Evolutionary conservation across 1,140 invertebrate genomes (phyloP), one percentile per base, ranked within the genome.

Genomic region (Dinoponera quadriceps): DNA sequence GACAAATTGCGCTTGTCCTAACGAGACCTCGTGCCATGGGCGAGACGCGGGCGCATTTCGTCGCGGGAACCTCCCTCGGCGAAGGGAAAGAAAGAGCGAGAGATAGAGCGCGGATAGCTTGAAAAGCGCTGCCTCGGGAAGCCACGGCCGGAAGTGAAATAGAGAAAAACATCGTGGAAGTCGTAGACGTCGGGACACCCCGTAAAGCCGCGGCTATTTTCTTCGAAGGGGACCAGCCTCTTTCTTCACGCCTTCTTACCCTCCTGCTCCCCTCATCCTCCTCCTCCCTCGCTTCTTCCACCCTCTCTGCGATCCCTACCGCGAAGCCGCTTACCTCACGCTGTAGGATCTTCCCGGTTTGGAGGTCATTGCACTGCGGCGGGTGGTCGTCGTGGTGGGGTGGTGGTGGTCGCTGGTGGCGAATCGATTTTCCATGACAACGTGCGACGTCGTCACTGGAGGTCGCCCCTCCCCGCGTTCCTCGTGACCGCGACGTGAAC

Each of bases 311-410:
- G 27, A 66, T 65, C 29, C 13, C 74, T 48, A 66, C 38, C 22
- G 51, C 62, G 86, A 90, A 86, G 85, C 78, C 68, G 62, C 91
- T 92, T 92, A 94, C 93, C 93, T 93, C 87, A 92, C 91, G 62
- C 90, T 91, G 85, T 90, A 93, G 84, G 93, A 92, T 89, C 92
- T 94, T 92, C 90, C 92, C 77, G 92, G 86, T 94, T 94, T 94
- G 87, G 93, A 93, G 92, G 93, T 92, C 93, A 94, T 94, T 92
- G 93, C 91, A 92, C 93, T 87, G 85, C 83, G 77, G 54, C 84
- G 87, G 89, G 68, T 80, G 80, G 74, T 85, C 91, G 90, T 89
- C 91, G 90, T 88, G 89, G 87, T 82, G 77, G 80, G 85, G 87
- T 85, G 66, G 55, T 85, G 66, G 55, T 81, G 63, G 80, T 51